These are phyloP conservation scores for Hypena proboscidalis DNA, from an alignment of 2,888 invertebrate genomes.

Conservation along the genomic window DNA sequence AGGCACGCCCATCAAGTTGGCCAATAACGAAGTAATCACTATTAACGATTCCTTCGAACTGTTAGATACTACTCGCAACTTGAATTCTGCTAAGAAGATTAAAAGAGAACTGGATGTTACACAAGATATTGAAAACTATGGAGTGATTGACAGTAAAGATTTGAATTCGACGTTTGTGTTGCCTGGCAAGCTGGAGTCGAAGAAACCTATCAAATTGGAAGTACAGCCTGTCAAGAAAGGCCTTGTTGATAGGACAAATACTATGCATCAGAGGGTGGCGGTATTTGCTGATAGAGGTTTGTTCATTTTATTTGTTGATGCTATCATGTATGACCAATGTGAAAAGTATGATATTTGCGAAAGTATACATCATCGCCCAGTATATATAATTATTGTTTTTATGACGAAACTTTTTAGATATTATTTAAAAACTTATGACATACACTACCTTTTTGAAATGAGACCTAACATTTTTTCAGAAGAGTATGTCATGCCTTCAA, in stretches of 20 bases:
- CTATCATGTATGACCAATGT: background rate
- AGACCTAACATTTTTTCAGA: too few species aligned
- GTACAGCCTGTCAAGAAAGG: constrained; percentile 56
- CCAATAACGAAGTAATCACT: constrained; percentile 72
- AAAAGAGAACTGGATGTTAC: constrained; percentile 56
- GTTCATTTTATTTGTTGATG: constrained; percentile 11
- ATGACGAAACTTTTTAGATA: too few species aligned
- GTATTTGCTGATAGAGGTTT: constrained; percentile 68
- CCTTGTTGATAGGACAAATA: constrained; percentile 70
- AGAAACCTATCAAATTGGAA: constrained; percentile 50
- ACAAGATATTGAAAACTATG: constrained; percentile 60
- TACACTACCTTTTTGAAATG: too few species aligned
- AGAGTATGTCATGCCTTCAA: too few species aligned
- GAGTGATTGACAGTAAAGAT: constrained; percentile 62
- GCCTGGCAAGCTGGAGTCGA: constrained; percentile 63
- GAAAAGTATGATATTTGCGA: background rate
- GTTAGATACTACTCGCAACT: constrained; percentile 60
- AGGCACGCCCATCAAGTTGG: constrained; percentile 71
- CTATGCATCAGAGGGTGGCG: constrained; percentile 57
- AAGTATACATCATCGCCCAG: too few species aligned
- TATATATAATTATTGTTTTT: too few species aligned
- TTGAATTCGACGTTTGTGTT: constrained; percentile 80
- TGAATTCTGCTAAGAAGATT: constrained; percentile 71
- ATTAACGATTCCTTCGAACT: constrained; percentile 75
- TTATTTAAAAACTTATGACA: too few species aligned